Evolutionary conservation across 2,113 vertebrate genomes (phyloP).

Genomic region (Ginglymostoma cirratum): DNA sequence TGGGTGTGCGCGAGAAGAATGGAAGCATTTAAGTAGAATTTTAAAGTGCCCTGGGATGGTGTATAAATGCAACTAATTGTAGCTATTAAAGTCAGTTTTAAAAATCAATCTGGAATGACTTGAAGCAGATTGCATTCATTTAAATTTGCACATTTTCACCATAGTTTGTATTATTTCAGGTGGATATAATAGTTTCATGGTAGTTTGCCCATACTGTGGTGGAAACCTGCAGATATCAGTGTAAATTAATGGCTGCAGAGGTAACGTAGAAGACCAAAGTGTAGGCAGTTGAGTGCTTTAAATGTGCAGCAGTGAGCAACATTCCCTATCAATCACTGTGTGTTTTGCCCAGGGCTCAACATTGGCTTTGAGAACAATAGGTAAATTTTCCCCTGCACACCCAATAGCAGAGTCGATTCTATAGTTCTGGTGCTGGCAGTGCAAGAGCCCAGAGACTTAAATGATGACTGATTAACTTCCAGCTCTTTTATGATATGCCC

Average conservation of each 20-base stretch:
- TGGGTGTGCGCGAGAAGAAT: not conserved
- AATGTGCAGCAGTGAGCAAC: not conserved
- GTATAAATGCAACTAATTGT: not conserved
- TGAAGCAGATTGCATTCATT: not conserved
- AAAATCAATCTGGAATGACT: not conserved
- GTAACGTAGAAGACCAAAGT: not conserved
- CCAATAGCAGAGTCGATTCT: too few relatives aligned
- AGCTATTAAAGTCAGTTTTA: not conserved
- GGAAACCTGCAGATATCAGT: too few relatives aligned
- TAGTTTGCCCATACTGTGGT: too few relatives aligned
- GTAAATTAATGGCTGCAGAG: not conserved
- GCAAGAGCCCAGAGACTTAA: too few relatives aligned
- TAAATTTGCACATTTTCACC: not conserved
- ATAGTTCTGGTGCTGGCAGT: too few relatives aligned
- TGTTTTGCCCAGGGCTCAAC: not conserved
- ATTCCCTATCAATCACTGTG: not conserved
- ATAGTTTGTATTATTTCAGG: not conserved
- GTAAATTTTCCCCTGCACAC: not conserved
- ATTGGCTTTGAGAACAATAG: not conserved
- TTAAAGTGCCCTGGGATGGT: not conserved
- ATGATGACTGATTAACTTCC: too few relatives aligned
- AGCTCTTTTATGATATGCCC: too few relatives aligned
- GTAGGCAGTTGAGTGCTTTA: not conserved
- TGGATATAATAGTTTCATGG: too few relatives aligned
- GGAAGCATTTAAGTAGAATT: not conserved